These are phyloP conservation scores for Triops longicaudatus DNA, from an alignment of 1,140 invertebrate species.

Conservation along the genomic window DNA sequence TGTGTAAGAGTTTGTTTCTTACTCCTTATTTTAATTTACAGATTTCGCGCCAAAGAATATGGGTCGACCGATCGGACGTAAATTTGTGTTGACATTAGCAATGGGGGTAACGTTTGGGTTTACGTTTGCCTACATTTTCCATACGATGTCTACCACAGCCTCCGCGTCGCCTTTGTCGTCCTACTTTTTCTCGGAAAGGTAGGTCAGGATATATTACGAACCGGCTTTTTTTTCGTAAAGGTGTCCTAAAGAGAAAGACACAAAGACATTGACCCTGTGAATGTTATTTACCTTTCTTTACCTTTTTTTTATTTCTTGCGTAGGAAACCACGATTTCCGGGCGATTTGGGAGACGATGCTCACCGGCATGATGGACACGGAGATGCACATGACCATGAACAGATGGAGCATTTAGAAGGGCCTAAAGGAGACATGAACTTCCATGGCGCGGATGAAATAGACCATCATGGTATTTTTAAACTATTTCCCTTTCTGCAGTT, in stretches of 20 bases:
- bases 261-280: too few species aligned
- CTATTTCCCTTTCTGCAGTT: not conserved
- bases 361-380: conserved; percentile 16
- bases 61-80: conserved; percentile 17
- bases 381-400: conserved; percentile 25
- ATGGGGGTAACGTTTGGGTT: conserved; percentile 26
- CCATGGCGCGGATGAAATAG: conserved; percentile 22
- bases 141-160: conserved; percentile 16
- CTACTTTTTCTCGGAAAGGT: not conserved
- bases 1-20: not conserved
- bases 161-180: not conserved
- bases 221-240: too few species aligned
- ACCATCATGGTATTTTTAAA: conserved; percentile 24
- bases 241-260: too few species aligned
- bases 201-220: not conserved
- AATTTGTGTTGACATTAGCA: conserved; percentile 24
- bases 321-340: conserved; percentile 16
- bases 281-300: not conserved
- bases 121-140: conserved; percentile 24
- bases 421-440: conserved; percentile 19
- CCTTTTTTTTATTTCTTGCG: not conserved
- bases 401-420: conserved; percentile 20
- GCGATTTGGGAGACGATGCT: conserved; percentile 1
- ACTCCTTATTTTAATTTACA: not conserved
- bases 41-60: not conserved